phyloP scores from a whole-genome alignment of 1,140 invertebrate genomes.

The Drosophila kohkoa region DNA sequence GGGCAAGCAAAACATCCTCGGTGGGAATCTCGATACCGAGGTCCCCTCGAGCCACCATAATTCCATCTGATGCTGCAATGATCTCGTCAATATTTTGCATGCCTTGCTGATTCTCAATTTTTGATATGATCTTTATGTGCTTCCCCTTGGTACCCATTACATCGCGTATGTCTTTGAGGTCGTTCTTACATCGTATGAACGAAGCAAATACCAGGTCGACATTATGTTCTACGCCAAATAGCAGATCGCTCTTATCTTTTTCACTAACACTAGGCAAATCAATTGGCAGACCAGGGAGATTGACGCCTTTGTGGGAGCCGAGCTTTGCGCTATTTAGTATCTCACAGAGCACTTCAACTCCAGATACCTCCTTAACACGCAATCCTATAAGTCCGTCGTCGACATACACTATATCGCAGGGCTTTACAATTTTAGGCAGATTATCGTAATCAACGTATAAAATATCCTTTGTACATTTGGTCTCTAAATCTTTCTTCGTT shows the following conservation, averaged over 20 bases:
- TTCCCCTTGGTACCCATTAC: constrained; percentile 96
- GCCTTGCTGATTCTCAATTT: constrained; percentile 99
- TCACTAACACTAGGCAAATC: constrained; percentile 98
- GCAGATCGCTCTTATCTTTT: constrained; percentile 96
- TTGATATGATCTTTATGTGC: constrained; percentile 96
- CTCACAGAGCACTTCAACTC: constrained; percentile 88
- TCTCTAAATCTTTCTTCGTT: constrained; percentile 92
- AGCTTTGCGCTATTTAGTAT: constrained; percentile 98
- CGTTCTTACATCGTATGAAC: constrained; percentile 96
- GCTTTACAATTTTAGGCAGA: constrained; percentile 95
- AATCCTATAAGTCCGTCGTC: constrained; percentile 99
- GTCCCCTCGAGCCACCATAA: constrained; percentile 98
- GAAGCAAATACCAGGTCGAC: constrained; percentile 99
- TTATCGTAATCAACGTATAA: constrained; percentile 92
- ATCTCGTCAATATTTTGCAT: constrained; percentile 97
- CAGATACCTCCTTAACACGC: constrained; percentile 89
- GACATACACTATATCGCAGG: constrained; percentile 94
- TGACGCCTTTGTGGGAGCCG: constrained; percentile 97
- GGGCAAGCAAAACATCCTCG: constrained; percentile 98
- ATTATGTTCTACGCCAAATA: constrained; percentile 96
- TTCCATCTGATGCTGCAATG: constrained; percentile 95
- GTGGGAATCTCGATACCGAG: constrained; percentile 98
- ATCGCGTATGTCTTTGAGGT: constrained; percentile 94
- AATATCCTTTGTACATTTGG: constrained; percentile 92
- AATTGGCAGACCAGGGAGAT: constrained; percentile 96